These are phyloP conservation scores for Pandemis heparana DNA, from an alignment of 2,888 invertebrate species.

Conservation along the genomic window DNA sequence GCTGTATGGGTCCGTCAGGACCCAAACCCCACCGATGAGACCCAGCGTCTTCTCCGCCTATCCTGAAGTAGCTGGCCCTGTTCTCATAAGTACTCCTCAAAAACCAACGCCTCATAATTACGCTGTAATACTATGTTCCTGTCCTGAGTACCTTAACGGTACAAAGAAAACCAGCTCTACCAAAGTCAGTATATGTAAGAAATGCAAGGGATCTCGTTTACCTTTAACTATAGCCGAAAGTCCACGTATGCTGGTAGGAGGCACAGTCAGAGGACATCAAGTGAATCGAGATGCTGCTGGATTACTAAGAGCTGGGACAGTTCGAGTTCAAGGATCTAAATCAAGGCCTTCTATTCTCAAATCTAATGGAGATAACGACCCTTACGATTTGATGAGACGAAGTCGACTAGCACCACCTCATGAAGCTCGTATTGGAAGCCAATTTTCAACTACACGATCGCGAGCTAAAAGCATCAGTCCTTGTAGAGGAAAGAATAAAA, in stretches of 20 bases:
- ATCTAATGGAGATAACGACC: conserved; percentile 87
- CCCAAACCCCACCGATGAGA: conserved; percentile 78
- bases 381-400: conserved; percentile 93
- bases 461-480: conserved; percentile 86
- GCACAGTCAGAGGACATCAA: conserved; percentile 87
- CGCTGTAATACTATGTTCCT: conserved; percentile 92
- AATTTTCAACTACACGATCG: conserved; percentile 79
- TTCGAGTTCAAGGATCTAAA: conserved; percentile 86
- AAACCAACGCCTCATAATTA: conserved; percentile 87
- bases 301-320: conserved; percentile 86
- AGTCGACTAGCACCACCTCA: conserved; percentile 89
- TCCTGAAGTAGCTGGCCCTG: conserved; percentile 77
- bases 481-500: conserved; percentile 83
- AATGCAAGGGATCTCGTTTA: conserved; percentile 92
- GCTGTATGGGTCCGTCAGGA: conserved; percentile 92
- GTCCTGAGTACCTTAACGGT: conserved; percentile 92
- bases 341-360: conserved; percentile 88
- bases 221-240: conserved; percentile 89
- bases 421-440: conserved; percentile 83
- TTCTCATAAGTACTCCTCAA: conserved; percentile 83
- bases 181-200: conserved; percentile 92
- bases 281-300: conserved; percentile 75
- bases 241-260: conserved; percentile 80
- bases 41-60: conserved; percentile 82
- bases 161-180: conserved; percentile 90